A percentile compares a stretch with the other conserved stretches of the same genome.
Conservation (phyloP, 2,888 invertebrate species). For the Dynastes tityus region DNA sequence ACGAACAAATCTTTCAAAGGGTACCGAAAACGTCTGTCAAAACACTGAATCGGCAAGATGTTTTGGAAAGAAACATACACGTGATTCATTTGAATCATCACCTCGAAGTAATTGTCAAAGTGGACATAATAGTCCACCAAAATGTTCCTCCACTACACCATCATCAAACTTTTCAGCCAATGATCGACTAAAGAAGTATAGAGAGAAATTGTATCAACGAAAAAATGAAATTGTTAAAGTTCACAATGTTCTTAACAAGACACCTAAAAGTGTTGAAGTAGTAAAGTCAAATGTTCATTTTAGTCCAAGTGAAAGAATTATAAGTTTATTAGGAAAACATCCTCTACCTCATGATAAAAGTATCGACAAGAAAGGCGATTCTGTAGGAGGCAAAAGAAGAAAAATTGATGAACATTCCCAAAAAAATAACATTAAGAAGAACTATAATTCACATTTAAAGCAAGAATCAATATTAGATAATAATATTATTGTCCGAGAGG, state of each 20-base stretch:
- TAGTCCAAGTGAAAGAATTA: neutral
- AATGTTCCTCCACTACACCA: neutral
- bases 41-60: too few relatives aligned
- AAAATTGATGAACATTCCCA: neutral
- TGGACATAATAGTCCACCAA: neutral
- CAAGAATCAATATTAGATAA: neutral
- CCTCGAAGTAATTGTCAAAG: too few relatives aligned
- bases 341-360: neutral
- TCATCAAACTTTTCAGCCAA: conserved; percentile 52
- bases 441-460: neutral
- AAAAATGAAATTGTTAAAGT: conserved; percentile 47
- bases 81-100: too few relatives aligned
- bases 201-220: conserved; percentile 35
- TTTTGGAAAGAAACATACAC: too few relatives aligned
- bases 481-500: neutral
- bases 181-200: conserved; percentile 52
- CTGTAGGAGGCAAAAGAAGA: neutral
- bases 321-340: conserved; percentile 13
- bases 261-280: neutral
- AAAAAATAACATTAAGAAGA: conserved; percentile 1
- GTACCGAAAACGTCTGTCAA: too few relatives aligned
- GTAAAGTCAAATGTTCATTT: neutral
- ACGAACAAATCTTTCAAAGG: neutral
- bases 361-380: neutral
- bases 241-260: conserved; percentile 24